phyloP scores from a whole-genome alignment of 92 coral and sea anemone species.

The Umimayanthus kanabou region DNA sequence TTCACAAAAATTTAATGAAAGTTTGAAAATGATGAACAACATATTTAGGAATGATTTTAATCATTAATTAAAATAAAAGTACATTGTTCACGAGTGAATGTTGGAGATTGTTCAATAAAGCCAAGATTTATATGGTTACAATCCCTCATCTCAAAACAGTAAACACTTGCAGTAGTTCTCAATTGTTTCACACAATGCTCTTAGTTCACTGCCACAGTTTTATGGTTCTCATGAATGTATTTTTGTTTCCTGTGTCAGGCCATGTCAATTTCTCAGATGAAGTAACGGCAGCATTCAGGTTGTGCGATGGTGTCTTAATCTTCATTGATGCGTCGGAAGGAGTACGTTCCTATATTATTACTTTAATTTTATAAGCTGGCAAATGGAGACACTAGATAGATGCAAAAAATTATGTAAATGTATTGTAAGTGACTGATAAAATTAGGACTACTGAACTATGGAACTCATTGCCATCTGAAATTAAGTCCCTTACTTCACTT shows the following conservation, averaged over 20 bases:
- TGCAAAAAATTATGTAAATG: neutral
- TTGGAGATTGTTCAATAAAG: neutral
- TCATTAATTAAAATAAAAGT: too few relatives aligned
- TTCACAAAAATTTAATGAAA: too few relatives aligned
- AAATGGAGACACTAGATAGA: neutral
- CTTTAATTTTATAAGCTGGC: neutral
- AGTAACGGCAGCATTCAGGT: constrained; percentile 93
- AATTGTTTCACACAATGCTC: neutral
- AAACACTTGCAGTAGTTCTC: neutral
- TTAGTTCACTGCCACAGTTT: neutral
- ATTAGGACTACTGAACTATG: too few relatives aligned
- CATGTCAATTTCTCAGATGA: constrained; percentile 99
- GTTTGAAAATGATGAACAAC: too few relatives aligned
- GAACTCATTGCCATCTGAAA: too few relatives aligned
- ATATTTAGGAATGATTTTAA: neutral
- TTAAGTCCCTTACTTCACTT: too few relatives aligned
- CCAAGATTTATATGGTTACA: too few relatives aligned
- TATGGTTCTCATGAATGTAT: neutral
- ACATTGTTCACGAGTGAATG: neutral
- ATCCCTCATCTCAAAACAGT: neutral
- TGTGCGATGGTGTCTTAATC: constrained; percentile 96
- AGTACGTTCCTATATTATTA: constrained; percentile 50
- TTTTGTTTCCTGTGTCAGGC: constrained; percentile 47
- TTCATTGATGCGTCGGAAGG: constrained; percentile 99
- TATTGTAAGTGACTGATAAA: too few relatives aligned